Evolutionary conservation across 2,113 vertebrate species (phyloP).

Genomic region (Raphicerus campestris): DNA sequence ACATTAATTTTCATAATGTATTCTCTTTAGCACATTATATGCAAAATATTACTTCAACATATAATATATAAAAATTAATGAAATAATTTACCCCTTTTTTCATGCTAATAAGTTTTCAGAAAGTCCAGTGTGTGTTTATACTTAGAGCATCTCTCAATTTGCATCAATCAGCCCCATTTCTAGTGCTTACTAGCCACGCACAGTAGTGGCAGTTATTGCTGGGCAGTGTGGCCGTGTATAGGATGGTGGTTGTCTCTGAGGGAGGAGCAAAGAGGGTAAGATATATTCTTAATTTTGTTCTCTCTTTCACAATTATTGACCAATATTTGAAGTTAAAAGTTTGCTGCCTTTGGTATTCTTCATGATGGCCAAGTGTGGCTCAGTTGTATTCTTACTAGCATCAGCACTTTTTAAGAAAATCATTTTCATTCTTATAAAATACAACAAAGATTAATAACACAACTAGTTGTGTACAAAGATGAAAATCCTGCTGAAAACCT

Average conservation of each 20-base stretch:
- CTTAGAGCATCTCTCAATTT: neutral
- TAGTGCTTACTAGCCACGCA: neutral
- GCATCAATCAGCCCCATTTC: neutral
- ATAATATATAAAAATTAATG: neutral
- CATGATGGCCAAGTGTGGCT: neutral
- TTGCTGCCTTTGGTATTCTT: neutral
- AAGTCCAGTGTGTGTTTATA: neutral
- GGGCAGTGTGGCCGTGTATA: neutral
- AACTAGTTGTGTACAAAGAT: neutral
- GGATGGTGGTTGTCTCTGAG: neutral
- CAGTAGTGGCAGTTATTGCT: neutral
- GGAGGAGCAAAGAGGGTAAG: neutral
- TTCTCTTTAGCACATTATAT: constrained; percentile 5
- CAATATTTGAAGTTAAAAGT: neutral
- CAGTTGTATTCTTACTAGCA: neutral
- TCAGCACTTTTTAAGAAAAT: neutral
- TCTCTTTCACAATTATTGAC: neutral
- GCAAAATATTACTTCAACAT: neutral
- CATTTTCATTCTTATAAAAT: constrained; percentile 25
- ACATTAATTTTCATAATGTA: neutral
- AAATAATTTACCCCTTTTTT: neutral
- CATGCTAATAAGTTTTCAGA: neutral
- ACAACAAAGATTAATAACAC: neutral
- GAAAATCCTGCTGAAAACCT: constrained; percentile 22
- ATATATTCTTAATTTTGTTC: neutral